These are phyloP conservation scores for Elephas maximus DNA, from an alignment of 2,113 vertebrate species.

Conservation along the genomic window DNA sequence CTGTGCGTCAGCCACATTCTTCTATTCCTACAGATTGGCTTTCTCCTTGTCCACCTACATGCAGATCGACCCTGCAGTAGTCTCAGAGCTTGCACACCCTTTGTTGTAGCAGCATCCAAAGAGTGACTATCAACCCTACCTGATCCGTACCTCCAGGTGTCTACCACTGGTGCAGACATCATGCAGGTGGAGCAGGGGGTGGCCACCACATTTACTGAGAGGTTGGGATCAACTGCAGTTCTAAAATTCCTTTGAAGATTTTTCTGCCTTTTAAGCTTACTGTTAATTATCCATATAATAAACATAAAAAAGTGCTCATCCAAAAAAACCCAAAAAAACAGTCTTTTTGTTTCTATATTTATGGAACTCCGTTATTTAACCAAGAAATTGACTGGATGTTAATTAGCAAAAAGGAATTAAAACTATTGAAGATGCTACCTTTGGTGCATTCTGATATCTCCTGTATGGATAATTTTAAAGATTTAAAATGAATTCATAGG, in stretches of 20 bases:
- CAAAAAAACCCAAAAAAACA: neutral
- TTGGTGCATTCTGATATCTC: neutral
- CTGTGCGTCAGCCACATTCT: neutral
- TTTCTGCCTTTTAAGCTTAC: conserved; percentile 16
- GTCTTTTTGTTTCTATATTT: neutral
- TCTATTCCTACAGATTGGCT: neutral
- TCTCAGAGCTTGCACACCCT: neutral
- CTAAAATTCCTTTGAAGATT: neutral
- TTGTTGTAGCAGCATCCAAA: neutral
- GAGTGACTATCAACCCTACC: neutral
- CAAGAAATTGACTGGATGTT: neutral
- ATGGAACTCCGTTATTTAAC: neutral
- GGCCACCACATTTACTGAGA: neutral
- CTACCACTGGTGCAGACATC: neutral
- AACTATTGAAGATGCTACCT: neutral
- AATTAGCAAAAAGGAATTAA: neutral
- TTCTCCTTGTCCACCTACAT: neutral
- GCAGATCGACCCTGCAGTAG: accelerated
- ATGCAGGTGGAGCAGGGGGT: accelerated
- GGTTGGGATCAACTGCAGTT: neutral
- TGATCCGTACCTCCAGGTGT: neutral
- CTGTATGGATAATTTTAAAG: neutral
- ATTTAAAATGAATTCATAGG: neutral
- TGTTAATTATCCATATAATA: neutral
- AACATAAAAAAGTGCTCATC: neutral